Evolutionary conservation across 1,140 invertebrate species (phyloP).

Genomic region (Oryctes rhinoceros): DNA sequence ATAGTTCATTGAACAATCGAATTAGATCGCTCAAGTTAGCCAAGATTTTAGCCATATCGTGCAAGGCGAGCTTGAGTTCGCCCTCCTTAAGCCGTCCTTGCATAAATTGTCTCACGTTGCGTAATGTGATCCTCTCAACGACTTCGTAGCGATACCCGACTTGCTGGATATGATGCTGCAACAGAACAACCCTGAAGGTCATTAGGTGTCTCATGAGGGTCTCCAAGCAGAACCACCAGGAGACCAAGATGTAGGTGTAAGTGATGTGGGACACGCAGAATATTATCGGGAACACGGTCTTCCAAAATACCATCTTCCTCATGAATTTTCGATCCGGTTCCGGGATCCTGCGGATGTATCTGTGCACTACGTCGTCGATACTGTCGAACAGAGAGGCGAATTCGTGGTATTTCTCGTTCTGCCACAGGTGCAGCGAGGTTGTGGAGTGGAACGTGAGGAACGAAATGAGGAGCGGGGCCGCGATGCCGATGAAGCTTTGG

Average conservation of each 20-base stretch:
- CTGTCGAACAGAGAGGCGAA: not conserved
- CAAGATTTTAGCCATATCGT: constrained; percentile 5
- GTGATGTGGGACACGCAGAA: not conserved
- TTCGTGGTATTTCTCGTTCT: constrained; percentile 1
- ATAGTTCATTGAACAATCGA: not conserved
- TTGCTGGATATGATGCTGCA: not conserved
- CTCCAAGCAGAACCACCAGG: not conserved
- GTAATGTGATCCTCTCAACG: not conserved
- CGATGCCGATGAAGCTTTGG: too few relatives aligned
- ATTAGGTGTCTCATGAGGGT: not conserved
- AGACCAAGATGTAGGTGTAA: not conserved
- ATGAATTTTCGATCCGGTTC: not conserved
- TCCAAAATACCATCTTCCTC: constrained; percentile 4
- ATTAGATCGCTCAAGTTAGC: not conserved
- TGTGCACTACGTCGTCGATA: not conserved
- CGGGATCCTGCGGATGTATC: not conserved
- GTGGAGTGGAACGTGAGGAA: too few relatives aligned
- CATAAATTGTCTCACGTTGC: not conserved
- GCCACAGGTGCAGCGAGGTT: not conserved
- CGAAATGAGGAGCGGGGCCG: too few relatives aligned
- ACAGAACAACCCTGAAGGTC: not conserved
- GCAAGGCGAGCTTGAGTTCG: not conserved
- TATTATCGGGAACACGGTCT: not conserved
- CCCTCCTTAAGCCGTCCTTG: not conserved
- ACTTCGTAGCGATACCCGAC: not conserved